Conservation (phyloP, 64 coral and sea anemone genomes). For the Montipora foliosa region DNA sequence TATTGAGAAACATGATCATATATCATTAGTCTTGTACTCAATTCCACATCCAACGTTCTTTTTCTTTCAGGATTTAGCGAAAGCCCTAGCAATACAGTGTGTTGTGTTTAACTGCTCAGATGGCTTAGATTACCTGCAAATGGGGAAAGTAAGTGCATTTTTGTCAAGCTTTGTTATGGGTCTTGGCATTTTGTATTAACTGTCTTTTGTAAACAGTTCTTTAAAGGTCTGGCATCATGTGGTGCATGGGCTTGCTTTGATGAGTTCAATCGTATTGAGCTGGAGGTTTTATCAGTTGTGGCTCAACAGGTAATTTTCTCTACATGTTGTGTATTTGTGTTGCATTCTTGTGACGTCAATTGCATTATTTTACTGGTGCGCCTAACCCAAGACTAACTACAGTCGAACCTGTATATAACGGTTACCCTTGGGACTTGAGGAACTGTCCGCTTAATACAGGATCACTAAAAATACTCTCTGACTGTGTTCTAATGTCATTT, state of each 20-base stretch:
- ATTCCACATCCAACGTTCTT: background rate
- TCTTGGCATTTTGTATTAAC: background rate
- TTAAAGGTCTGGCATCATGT: conserved; percentile 94
- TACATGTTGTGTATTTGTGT: background rate
- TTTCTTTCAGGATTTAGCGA: conserved; percentile 89
- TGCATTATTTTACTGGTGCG: no score
- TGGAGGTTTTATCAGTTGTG: conserved; percentile 92
- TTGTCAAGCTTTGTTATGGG: background rate
- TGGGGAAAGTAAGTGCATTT: conserved; percentile 86
- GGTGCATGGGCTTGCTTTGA: conserved; percentile 98
- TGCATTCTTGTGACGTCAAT: no score
- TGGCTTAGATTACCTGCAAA: conserved; percentile 98
- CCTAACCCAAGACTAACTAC: no score
- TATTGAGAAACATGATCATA: background rate
- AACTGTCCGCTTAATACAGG: no score
- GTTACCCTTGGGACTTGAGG: no score
- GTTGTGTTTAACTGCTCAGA: conserved; percentile 99
- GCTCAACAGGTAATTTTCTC: conserved; percentile 83
- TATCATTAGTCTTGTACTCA: background rate
- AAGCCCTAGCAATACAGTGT: conserved; percentile 98
- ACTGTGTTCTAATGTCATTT: no score
- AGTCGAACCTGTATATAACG: no score
- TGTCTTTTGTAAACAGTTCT: conserved; percentile 59
- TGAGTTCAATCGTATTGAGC: conserved; percentile 93
- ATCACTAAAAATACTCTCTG: no score